A percentile compares a stretch with the other conserved stretches of the same genome.
Conservation (phyloP, 2,888 invertebrate species). For the Synanthedon vespiformis region DNA sequence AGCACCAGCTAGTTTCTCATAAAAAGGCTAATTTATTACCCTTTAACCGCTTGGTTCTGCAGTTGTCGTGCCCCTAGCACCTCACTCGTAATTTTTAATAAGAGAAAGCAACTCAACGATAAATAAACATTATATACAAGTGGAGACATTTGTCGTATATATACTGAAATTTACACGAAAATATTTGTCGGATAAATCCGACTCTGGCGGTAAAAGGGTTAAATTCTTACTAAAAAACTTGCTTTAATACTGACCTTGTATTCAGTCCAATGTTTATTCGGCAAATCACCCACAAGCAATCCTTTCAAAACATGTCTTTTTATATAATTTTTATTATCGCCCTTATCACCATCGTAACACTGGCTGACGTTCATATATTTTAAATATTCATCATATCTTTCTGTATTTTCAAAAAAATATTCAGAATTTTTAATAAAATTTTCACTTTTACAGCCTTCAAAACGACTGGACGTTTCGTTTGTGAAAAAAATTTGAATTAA, state of each 20-base stretch:
- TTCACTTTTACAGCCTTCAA: slow-evolving; percentile 17
- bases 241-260: slow-evolving; percentile 36
- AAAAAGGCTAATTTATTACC: too few species aligned
- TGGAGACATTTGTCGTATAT: too few species aligned
- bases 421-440: slow-evolving; percentile 22
- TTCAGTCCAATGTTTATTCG: slow-evolving; percentile 46
- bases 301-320: slow-evolving; percentile 30
- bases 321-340: slow-evolving; percentile 14
- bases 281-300: slow-evolving; percentile 30
- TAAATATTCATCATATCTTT: slow-evolving; percentile 26
- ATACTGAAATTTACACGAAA: too few species aligned
- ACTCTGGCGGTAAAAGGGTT: not conserved
- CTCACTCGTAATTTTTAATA: too few species aligned
- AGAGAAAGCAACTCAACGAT: too few species aligned
- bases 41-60: too few species aligned
- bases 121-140: too few species aligned
- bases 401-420: slow-evolving; percentile 24
- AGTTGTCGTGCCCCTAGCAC: too few species aligned
- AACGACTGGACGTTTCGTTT: slow-evolving; percentile 22
- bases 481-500: slow-evolving; percentile 17
- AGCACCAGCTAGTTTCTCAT: too few species aligned
- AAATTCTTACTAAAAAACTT: too few species aligned
- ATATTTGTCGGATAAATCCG: too few species aligned
- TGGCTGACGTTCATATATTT: slow-evolving; percentile 28
- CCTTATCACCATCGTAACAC: slow-evolving; percentile 16